phyloP scores from a whole-genome alignment of 2,888 invertebrate genomes.

The Amphiduros pacificus region DNA sequence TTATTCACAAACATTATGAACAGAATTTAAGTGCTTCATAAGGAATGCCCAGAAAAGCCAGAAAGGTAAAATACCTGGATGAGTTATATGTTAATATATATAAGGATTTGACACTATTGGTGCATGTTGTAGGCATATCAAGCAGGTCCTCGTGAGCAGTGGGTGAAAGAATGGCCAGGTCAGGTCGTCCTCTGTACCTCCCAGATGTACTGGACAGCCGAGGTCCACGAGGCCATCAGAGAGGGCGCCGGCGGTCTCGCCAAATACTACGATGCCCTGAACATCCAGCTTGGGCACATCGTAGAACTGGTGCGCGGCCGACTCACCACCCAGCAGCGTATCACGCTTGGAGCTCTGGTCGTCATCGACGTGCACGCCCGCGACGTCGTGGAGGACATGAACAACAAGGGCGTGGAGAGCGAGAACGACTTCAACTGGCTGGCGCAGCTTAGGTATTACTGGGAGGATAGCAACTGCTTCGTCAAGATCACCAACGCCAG shows the following conservation, averaged over 20 bases:
- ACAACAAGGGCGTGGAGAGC: constrained; percentile 64
- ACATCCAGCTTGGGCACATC: constrained; percentile 72
- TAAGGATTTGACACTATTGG: background rate
- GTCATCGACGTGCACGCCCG: constrained; percentile 91
- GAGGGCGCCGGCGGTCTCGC: constrained; percentile 66
- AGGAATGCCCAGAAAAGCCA: no score
- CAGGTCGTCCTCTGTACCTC: constrained; percentile 80
- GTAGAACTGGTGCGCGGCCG: constrained; percentile 81
- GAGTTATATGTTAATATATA: no score
- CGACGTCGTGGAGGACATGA: constrained; percentile 74
- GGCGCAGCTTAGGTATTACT: constrained; percentile 78
- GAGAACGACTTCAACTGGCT: constrained; percentile 90
- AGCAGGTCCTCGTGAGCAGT: constrained; percentile 65
- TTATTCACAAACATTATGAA: no score
- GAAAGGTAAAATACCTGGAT: no score
- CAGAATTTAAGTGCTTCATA: no score
- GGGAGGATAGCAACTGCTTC: constrained; percentile 65
- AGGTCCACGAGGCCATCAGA: constrained; percentile 74
- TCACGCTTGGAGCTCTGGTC: constrained; percentile 86
- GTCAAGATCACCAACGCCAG: constrained; percentile 87
- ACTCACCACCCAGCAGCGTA: constrained; percentile 81
- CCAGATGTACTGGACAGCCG: constrained; percentile 81
- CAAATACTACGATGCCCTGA: constrained; percentile 65
- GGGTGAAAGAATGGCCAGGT: constrained; percentile 92
- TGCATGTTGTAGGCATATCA: constrained; percentile 49